Percentiles rank a stretch among this genome's conserved stretches.
Evolutionary conservation across 1,140 invertebrate species (phyloP).

Genomic region (Phymastichus coffea): DNA sequence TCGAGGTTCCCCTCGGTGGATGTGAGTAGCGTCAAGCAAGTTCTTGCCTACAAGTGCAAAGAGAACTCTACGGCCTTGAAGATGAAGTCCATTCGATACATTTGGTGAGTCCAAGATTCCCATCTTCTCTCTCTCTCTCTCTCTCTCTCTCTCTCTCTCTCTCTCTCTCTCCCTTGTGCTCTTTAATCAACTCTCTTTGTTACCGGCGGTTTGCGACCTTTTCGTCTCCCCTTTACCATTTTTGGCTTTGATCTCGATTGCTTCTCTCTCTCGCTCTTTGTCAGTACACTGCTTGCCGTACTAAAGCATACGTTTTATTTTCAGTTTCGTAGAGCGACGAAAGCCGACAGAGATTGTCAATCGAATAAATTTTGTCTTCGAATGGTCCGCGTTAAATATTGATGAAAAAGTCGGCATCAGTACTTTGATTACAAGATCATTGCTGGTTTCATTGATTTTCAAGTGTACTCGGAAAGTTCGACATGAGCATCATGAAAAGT

Average conservation of each 20-base stretch:
- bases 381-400: too few species aligned
- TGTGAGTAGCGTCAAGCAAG: slow-evolving; percentile 73
- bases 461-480: too few species aligned
- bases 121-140: not conserved
- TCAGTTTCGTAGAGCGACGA: not conserved
- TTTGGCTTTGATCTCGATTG: not conserved
- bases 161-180: not conserved
- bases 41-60: slow-evolving; percentile 75
- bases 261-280: not conserved
- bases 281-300: not conserved
- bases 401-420: too few species aligned
- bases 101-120: slow-evolving; percentile 61
- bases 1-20: slow-evolving; percentile 70
- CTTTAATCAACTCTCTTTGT: not conserved
- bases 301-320: not conserved
- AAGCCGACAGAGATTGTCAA: too few species aligned
- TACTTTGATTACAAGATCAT: too few species aligned
- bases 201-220: not conserved
- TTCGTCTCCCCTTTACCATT: not conserved
- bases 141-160: not conserved
- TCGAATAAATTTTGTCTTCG: too few species aligned
- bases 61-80: slow-evolving; percentile 72
- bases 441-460: too few species aligned
- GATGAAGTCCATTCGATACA: slow-evolving; percentile 70
- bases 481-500: too few species aligned